phyloP scores from a whole-genome alignment of 30 jellyfish, hydroid and myxozoan species.

The Haliclystus octoradiatus region DNA sequence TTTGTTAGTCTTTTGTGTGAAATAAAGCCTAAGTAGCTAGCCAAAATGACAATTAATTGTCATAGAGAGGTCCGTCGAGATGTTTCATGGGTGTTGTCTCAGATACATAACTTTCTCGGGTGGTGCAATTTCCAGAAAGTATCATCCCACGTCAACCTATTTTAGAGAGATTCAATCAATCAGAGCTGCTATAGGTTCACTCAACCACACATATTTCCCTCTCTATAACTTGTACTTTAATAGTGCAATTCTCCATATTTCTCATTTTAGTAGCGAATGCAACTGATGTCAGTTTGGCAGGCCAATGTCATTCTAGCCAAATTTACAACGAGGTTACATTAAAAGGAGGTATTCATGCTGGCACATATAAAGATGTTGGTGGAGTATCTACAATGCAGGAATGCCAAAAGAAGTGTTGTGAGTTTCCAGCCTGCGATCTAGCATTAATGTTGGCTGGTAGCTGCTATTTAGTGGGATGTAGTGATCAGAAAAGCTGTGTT shows the following conservation, averaged over 20 bases:
- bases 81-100: no score
- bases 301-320: conserved; percentile 82
- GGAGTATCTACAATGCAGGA: conserved; percentile 95
- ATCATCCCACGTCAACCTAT: no score
- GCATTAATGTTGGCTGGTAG: conserved; percentile 91
- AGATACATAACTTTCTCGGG: no score
- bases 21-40: no score
- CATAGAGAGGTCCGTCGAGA: no score
- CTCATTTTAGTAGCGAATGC: conserved; percentile 52
- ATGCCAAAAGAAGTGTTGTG: conserved; percentile 94
- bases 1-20: no score
- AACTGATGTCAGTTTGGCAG: conserved; percentile 84
- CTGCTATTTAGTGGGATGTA: conserved; percentile 91
- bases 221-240: no score
- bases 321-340: conserved; percentile 81
- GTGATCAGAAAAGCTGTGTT: conserved; percentile 82
- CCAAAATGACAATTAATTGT: no score
- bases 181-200: no score
- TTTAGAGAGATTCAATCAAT: no score
- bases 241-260: not conserved
- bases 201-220: no score
- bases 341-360: conserved; percentile 97
- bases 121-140: no score
- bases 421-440: conserved; percentile 93
- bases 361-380: conserved; percentile 94